A percentile compares a stretch with the other conserved stretches of the same genome.
Conservation (phyloP, 2,888 invertebrate genomes). For the Scelioninae gen. 2 region DNA sequence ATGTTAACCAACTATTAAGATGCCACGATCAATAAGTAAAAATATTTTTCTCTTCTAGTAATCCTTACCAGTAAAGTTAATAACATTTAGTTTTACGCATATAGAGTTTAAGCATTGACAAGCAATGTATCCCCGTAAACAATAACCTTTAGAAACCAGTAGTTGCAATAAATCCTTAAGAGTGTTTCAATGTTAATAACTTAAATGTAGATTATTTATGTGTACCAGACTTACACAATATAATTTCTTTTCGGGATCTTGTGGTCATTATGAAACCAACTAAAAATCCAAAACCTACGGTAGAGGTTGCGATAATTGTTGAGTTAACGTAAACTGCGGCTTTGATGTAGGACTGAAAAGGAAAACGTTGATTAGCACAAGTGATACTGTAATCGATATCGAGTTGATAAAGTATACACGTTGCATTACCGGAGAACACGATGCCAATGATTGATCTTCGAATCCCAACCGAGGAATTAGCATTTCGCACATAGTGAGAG, state of each 20-base stretch:
- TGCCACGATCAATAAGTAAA: no score
- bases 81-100: no score
- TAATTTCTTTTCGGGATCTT: conserved; percentile 63
- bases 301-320: conserved; percentile 70
- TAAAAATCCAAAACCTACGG: conserved; percentile 69
- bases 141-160: no score
- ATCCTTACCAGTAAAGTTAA: no score
- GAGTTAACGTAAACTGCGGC: conserved; percentile 70
- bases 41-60: no score
- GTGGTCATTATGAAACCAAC: conserved; percentile 62
- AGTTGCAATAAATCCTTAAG: no score
- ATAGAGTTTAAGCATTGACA: no score
- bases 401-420: conserved; percentile 1
- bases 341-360: conserved; percentile 68
- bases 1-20: no score
- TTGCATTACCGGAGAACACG: conserved; percentile 47
- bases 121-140: no score
- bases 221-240: conserved; percentile 65
- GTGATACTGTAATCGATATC: conserved; percentile 3
- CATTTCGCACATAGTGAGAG: conserved; percentile 76
- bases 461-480: conserved; percentile 60
- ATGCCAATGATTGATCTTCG: conserved; percentile 13
- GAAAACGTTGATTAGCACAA: conserved; percentile 13
- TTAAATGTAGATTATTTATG: conserved; percentile 1
- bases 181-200: no score